A percentile compares a stretch with the other conserved stretches of the same genome.
phyloP scores from a whole-genome alignment of 2,797 vertebrate genomes.

The Crenuchus spilurus region DNA sequence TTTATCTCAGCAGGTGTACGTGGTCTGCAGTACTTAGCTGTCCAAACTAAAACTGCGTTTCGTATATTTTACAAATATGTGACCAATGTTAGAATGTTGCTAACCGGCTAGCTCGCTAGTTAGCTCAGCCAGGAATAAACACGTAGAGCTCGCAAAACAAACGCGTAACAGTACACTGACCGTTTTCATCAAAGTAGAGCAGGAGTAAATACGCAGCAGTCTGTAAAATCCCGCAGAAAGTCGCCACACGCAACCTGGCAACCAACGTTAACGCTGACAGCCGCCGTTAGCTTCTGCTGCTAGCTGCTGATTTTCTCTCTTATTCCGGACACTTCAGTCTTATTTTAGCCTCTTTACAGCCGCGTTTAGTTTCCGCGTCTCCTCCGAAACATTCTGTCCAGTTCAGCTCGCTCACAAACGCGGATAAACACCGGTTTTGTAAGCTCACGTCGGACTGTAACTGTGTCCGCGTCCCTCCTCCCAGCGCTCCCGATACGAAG shows the following conservation, averaged over 20 bases:
- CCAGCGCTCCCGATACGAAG: neutral
- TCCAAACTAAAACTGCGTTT: too few species aligned
- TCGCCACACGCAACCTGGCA: neutral
- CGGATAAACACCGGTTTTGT: neutral
- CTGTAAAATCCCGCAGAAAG: neutral
- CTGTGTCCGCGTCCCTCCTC: constrained; percentile 29
- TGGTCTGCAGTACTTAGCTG: too few species aligned
- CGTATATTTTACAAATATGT: too few species aligned
- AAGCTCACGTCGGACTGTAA: constrained; percentile 5
- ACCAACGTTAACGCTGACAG: constrained; percentile 15
- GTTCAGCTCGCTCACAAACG: neutral
- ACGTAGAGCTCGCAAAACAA: too few species aligned
- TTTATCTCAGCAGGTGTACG: too few species aligned
- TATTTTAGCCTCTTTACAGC: neutral
- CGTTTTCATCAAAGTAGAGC: neutral
- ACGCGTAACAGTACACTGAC: neutral
- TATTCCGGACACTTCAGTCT: neutral
- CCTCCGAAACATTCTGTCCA: neutral
- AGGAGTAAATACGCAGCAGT: neutral
- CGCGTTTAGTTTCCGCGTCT: neutral
- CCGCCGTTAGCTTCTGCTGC: constrained; percentile 11
- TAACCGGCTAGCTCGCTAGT: too few species aligned
- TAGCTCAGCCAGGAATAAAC: too few species aligned
- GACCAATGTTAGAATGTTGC: too few species aligned
- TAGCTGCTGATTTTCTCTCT: neutral